These are phyloP conservation scores for Gymnocheta viridis DNA, from an alignment of 2,888 invertebrate genomes.

Conservation along the genomic window DNA sequence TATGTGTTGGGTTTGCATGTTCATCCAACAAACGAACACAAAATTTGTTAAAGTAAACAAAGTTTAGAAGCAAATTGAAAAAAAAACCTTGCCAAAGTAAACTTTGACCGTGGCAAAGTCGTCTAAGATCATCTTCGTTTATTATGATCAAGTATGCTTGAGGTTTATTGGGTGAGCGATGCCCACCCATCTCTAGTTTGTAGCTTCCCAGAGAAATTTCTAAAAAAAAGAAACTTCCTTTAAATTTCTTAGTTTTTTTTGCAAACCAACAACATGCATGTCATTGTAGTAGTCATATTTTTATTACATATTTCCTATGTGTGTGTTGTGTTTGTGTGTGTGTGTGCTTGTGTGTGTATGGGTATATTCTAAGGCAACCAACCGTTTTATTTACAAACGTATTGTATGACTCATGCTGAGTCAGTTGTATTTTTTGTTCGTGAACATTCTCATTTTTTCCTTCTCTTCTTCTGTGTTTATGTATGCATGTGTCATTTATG, in stretches of 20 bases:
- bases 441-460: neutral
- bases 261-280: neutral
- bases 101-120: no score
- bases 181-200: neutral
- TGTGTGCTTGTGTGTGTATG: neutral
- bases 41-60: no score
- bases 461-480: neutral
- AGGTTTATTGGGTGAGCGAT: neutral
- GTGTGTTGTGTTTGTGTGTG: neutral
- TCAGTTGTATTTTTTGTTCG: conserved; percentile 16
- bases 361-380: conserved; percentile 47
- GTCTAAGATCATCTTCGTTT: no score
- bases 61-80: no score
- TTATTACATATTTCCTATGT: neutral
- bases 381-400: conserved; percentile 53
- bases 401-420: conserved; percentile 60
- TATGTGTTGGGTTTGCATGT: no score
- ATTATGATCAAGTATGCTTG: no score
- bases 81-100: no score
- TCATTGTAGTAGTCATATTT: neutral
- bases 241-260: neutral
- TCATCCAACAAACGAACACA: no score
- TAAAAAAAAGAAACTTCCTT: neutral
- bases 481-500: conserved; percentile 14
- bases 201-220: neutral